Evolutionary conservation across 2,888 invertebrate genomes (phyloP).

Genomic region (Parelbella ahira): DNA sequence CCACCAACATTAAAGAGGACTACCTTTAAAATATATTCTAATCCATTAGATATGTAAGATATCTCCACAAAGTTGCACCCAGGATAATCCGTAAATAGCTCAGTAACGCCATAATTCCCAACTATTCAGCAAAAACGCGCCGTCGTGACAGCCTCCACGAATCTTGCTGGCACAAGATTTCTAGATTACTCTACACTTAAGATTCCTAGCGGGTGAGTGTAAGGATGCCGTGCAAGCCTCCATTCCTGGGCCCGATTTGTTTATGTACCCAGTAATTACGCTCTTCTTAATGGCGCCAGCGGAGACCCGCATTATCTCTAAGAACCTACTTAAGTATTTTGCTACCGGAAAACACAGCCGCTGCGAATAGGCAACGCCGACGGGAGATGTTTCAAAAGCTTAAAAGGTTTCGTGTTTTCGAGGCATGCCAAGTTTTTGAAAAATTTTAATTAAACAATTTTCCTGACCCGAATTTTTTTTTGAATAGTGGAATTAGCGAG

Average conservation of each 20-base stretch:
- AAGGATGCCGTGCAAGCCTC: constrained; percentile 41
- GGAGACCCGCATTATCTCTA: constrained; percentile 31
- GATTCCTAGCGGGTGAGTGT: constrained; percentile 53
- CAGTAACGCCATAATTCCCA: constrained; percentile 42
- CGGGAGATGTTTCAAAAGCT: constrained; percentile 5
- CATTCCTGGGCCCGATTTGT: constrained; percentile 54
- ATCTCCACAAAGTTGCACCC: no score
- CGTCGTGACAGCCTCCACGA: constrained; percentile 37
- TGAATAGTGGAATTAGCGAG: no score
- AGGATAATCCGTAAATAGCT: constrained; percentile 10
- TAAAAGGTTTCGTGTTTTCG: constrained; percentile 2
- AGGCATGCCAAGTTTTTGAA: no score
- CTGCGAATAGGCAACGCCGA: constrained; percentile 4
- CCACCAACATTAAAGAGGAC: no score
- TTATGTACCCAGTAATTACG: constrained; percentile 51
- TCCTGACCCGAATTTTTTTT: no score
- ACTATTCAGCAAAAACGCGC: constrained; percentile 34
- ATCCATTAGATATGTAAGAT: no score
- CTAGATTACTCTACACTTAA: constrained; percentile 60
- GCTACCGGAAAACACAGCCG: constrained; percentile 38
- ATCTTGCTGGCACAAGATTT: constrained; percentile 44
- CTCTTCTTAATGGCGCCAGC: constrained; percentile 50
- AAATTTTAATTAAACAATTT: no score
- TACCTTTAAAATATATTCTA: no score
- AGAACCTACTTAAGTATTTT: constrained; percentile 34